A percentile compares a stretch with the other conserved stretches of the same genome.
These are phyloP conservation scores for Ecdyonurus torrentis DNA, from an alignment of 2,888 invertebrate species.

Conservation along the genomic window DNA sequence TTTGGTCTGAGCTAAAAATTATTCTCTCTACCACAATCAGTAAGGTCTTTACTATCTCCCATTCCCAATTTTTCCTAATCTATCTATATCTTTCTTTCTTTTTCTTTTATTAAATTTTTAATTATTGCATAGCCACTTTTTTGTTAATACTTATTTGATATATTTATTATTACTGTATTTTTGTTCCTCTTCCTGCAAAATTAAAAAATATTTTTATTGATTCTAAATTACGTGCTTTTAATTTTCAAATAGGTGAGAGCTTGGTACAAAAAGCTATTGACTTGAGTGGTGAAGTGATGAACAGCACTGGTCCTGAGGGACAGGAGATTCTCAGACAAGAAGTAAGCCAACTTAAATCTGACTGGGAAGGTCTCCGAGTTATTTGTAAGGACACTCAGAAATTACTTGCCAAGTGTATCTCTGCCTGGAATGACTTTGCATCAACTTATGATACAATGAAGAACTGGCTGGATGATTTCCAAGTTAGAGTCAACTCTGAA, in stretches of 20 bases:
- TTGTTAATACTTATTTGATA: not conserved
- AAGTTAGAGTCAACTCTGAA: slow-evolving; percentile 43
- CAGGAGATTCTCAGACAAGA: slow-evolving; percentile 67
- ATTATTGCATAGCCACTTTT: not conserved
- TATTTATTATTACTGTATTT: not conserved
- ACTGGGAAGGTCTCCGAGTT: slow-evolving; percentile 66
- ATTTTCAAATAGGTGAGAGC: slow-evolving; percentile 34
- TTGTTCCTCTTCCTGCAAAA: not conserved
- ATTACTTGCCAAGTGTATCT: slow-evolving; percentile 53
- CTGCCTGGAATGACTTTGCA: slow-evolving; percentile 67
- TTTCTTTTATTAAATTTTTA: not conserved
- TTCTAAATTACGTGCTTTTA: too few species aligned
- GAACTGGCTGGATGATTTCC: slow-evolving; percentile 55
- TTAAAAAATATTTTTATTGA: not conserved
- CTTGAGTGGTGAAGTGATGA: slow-evolving; percentile 54
- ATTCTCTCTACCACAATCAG: too few species aligned
- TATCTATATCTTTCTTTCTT: not conserved
- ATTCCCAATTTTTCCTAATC: too few species aligned
- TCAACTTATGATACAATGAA: slow-evolving; percentile 54
- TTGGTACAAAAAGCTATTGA: slow-evolving; percentile 55
- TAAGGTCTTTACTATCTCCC: too few species aligned
- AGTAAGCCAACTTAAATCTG: slow-evolving; percentile 57
- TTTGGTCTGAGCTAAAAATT: too few species aligned
- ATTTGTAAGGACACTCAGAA: slow-evolving; percentile 61
- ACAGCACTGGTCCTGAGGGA: slow-evolving; percentile 66